phyloP scores from a whole-genome alignment of 2,113 vertebrate species.

The Triplophysa siluroides region DNA sequence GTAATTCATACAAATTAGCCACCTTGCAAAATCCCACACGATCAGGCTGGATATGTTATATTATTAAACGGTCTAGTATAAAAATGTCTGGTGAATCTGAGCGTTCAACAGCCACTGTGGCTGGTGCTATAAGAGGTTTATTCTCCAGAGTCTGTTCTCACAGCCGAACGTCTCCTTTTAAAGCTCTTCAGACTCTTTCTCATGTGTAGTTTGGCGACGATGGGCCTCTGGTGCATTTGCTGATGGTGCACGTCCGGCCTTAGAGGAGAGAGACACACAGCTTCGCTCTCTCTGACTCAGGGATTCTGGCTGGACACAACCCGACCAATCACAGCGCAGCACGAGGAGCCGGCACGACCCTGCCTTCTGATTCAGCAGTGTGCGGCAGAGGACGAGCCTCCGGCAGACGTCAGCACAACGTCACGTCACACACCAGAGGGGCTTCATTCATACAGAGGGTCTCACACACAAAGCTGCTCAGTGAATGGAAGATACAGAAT shows the following conservation, averaged over 20 bases:
- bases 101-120: too few relatives aligned
- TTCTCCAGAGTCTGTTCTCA: too few relatives aligned
- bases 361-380: slow-evolving; percentile 31
- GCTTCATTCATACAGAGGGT: background rate
- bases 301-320: slow-evolving; percentile 1
- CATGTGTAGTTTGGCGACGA: too few relatives aligned
- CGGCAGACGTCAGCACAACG: background rate
- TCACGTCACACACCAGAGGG: background rate
- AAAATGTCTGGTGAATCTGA: too few relatives aligned
- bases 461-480: too few relatives aligned
- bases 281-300: slow-evolving; percentile 39
- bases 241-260: background rate
- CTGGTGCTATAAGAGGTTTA: too few relatives aligned
- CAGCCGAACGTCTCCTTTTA: background rate
- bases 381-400: slow-evolving; percentile 33
- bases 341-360: slow-evolving; percentile 3
- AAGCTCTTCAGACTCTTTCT: background rate
- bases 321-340: slow-evolving; percentile 40
- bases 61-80: too few relatives aligned
- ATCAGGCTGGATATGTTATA: too few relatives aligned
- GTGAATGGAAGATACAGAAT: background rate
- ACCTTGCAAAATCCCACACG: too few relatives aligned
- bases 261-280: slow-evolving; percentile 14
- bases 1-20: too few relatives aligned
- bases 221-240: slow-evolving; percentile 4